A percentile compares a stretch with the other conserved stretches of the same genome.
phyloP scores from a whole-genome alignment of 2,797 vertebrate species.

The Meriones psammophilus region DNA sequence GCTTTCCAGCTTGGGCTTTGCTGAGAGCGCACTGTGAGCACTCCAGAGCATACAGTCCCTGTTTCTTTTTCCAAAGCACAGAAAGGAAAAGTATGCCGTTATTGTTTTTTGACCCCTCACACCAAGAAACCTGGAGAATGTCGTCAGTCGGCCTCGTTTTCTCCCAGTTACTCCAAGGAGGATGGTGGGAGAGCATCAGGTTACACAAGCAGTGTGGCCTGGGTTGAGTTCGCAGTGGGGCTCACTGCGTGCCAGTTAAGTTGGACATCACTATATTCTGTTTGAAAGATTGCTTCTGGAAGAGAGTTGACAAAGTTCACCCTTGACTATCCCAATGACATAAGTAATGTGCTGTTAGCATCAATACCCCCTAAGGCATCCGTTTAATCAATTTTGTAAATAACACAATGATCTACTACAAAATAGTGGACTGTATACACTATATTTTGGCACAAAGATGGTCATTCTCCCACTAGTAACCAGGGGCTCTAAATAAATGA shows the following conservation, averaged over 20 bases:
- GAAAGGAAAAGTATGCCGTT: neutral
- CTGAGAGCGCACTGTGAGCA: neutral
- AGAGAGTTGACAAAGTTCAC: slow-evolving; percentile 87
- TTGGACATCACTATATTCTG: slow-evolving; percentile 86
- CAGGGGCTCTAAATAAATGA: slow-evolving; percentile 95
- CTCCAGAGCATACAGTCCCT: neutral
- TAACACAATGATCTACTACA: slow-evolving; percentile 93
- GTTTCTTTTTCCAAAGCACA: neutral
- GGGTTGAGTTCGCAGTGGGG: slow-evolving; percentile 8
- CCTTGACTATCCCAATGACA: slow-evolving; percentile 86
- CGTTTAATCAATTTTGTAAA: slow-evolving; percentile 91
- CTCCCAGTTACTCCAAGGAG: slow-evolving; percentile 39
- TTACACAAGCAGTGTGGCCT: neutral
- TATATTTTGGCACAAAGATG: slow-evolving; percentile 93
- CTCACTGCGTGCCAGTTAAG: slow-evolving; percentile 42
- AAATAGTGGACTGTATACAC: slow-evolving; percentile 93
- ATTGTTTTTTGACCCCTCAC: slow-evolving; percentile 60
- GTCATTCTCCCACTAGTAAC: slow-evolving; percentile 93
- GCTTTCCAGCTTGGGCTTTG: neutral
- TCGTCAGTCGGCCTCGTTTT: neutral
- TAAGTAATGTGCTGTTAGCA: slow-evolving; percentile 88
- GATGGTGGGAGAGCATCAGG: neutral
- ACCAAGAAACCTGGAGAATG: slow-evolving; percentile 36
- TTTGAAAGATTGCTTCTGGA: slow-evolving; percentile 79
- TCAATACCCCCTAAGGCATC: slow-evolving; percentile 90